phyloP scores from a whole-genome alignment of 2,113 vertebrate species.

The Ailurus styani region DNA sequence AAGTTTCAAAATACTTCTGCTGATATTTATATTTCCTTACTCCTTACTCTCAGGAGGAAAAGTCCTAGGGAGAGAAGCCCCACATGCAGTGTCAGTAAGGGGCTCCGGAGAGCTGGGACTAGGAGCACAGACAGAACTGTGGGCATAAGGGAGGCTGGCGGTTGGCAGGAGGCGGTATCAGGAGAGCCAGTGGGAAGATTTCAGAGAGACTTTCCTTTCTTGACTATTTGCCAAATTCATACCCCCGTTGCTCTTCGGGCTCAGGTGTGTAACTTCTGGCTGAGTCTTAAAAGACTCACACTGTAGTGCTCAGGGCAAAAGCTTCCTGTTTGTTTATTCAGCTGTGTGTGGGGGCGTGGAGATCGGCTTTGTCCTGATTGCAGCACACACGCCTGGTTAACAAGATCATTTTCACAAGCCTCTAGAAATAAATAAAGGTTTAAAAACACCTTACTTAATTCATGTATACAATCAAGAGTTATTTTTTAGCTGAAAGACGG shows the following conservation, averaged over 20 bases:
- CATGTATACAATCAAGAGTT: neutral
- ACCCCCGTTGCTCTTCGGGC: neutral
- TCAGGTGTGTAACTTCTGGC: neutral
- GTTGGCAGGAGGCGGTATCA: rapidly evolving
- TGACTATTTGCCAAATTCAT: neutral
- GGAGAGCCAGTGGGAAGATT: neutral
- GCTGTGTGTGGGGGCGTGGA: neutral
- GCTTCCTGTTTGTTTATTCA: constrained; percentile 31
- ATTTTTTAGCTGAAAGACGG: neutral
- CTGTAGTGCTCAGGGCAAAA: neutral
- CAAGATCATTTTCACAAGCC: neutral
- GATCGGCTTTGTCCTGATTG: neutral
- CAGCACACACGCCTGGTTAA: neutral
- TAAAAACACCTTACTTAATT: neutral
- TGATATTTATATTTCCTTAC: neutral
- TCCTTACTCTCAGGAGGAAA: neutral
- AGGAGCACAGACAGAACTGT: neutral
- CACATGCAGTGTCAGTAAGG: neutral
- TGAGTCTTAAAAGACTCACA: neutral
- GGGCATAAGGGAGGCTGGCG: too few species aligned
- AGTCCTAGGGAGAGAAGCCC: neutral
- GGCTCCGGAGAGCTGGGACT: neutral
- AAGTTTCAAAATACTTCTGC: neutral
- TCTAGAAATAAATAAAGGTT: neutral
- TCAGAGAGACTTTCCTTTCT: neutral